These are phyloP conservation scores for Stenodema calcarata DNA, from an alignment of 2,888 invertebrate genomes.

Conservation along the genomic window DNA sequence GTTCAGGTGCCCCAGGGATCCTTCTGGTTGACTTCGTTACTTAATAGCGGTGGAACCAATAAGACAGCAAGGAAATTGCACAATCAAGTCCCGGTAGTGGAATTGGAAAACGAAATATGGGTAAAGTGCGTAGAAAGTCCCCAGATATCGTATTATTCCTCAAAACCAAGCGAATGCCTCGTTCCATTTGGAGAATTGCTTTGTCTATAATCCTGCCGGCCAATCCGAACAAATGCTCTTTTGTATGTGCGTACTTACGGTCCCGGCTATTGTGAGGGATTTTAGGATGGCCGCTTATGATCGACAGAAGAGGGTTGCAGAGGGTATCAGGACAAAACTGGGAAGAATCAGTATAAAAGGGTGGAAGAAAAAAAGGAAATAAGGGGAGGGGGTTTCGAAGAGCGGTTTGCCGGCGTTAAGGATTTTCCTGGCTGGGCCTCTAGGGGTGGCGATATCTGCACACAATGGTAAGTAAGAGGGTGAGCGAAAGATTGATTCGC, in stretches of 20 bases:
- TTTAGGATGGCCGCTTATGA: conserved; percentile 33
- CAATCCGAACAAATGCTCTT: conserved; percentile 18
- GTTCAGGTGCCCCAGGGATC: too few relatives aligned
- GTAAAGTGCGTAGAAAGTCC: not conserved
- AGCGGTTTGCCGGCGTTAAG: conserved; percentile 26
- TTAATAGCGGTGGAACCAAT: too few relatives aligned
- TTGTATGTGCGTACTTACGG: conserved; percentile 13
- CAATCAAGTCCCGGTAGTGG: too few relatives aligned
- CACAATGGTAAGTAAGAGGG: conserved; percentile 38
- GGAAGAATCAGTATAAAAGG: conserved; percentile 22
- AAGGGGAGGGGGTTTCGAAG: not conserved
- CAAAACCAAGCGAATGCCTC: not conserved
- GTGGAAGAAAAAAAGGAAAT: not conserved
- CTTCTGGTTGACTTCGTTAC: too few relatives aligned
- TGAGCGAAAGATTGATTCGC: conserved; percentile 40
- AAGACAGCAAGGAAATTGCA: too few relatives aligned
- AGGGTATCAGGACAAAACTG: conserved; percentile 27
- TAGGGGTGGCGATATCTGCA: conserved; percentile 35
- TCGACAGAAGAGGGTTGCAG: conserved; percentile 7
- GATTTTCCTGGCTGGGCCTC: not conserved
- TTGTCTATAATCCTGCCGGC: conserved; percentile 18
- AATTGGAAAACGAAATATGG: not conserved
- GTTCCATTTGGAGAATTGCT: conserved; percentile 14
- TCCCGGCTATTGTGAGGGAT: not conserved
- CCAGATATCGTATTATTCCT: not conserved